Base-by-base conservation (phyloP, 1,140 invertebrate species). In the Euglossa dilemma region DNA sequence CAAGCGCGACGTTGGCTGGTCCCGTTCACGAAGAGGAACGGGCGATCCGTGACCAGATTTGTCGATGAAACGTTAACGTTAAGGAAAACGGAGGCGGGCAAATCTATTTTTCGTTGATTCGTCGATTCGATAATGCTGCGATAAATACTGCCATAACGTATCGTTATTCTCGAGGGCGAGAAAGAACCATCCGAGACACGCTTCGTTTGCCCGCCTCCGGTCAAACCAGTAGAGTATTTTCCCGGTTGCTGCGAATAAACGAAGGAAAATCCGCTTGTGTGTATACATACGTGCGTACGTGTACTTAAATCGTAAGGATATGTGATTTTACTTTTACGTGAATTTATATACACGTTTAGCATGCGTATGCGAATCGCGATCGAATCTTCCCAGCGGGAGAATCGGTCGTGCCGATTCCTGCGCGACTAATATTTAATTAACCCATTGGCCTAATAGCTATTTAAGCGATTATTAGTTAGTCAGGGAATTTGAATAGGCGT, bases 301-400 rank as follows among this genome's bases (percentile, higher is more conserved):
- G 73, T 81, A 87, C 73, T 87, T 84, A 80, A 87, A 76, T 72
- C 56, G 25, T 87, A 88, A 88, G 79, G 66, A 69, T 45, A 88
- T 85, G 86, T 88, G 87, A 88, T 88, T 85, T 85, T 88, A 88
- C 61, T 88, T 80, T 88, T 88, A 88, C 77, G 64, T 43, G 71
- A 87, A 64, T 52, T 73, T 28, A 57, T 77, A 77, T 50, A 81
- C 63, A 79, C 59, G 72, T 85, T 63, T 80, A 83, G 28, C 11
- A 23, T 9, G 11, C 61, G 72, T 45, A 20, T 5, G 52, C n/a
- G 28, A 45, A 45, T 43, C 11, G 45, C 23, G 50, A 23, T 56
- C 28, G 52, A 72, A 14, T 43, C 70, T 56, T 25, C 16, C 11
- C 25, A 16, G 36, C 0, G 25, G 36, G n/a, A 45, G 54, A 25